Evolutionary conservation across 2,113 vertebrate genomes (phyloP).

Genomic region (Urocolius indicus): DNA sequence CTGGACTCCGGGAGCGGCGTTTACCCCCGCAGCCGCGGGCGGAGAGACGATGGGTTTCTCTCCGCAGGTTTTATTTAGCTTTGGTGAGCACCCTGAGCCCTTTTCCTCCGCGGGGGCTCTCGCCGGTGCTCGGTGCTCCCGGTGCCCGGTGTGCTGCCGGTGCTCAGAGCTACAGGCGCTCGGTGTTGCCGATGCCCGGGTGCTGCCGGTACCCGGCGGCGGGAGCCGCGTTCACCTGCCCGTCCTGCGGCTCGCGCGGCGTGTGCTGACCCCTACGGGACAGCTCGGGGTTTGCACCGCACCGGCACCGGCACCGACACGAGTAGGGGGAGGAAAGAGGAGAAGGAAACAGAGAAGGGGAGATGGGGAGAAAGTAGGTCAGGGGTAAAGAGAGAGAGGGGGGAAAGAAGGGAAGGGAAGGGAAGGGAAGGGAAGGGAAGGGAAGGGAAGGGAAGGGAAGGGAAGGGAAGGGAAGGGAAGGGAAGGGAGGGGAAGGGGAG

Average conservation of each 20-base stretch:
- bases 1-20: not conserved
- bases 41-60: not conserved
- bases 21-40: not conserved
- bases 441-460: too few relatives aligned
- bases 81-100: not conserved
- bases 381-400: too few relatives aligned
- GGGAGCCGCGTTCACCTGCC: conserved; percentile 19
- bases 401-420: fast-evolving
- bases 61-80: not conserved
- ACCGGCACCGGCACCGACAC: not conserved
- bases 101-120: not conserved
- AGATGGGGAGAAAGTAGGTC: not conserved
- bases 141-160: not conserved
- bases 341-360: not conserved
- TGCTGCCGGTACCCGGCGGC: too few relatives aligned
- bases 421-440: fast-evolving
- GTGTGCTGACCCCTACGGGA: conserved; percentile 62
- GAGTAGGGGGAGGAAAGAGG: not conserved
- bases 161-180: not conserved
- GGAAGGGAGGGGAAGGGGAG: too few relatives aligned
- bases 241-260: not conserved
- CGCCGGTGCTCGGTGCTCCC: not conserved
- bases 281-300: not conserved
- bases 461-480: not conserved
- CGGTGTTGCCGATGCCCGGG: not conserved